Percentiles rank a stretch among this genome's conserved stretches.
These are phyloP conservation scores for Drosophila burlai DNA, from an alignment of 1,140 invertebrate species.

Conservation along the genomic window DNA sequence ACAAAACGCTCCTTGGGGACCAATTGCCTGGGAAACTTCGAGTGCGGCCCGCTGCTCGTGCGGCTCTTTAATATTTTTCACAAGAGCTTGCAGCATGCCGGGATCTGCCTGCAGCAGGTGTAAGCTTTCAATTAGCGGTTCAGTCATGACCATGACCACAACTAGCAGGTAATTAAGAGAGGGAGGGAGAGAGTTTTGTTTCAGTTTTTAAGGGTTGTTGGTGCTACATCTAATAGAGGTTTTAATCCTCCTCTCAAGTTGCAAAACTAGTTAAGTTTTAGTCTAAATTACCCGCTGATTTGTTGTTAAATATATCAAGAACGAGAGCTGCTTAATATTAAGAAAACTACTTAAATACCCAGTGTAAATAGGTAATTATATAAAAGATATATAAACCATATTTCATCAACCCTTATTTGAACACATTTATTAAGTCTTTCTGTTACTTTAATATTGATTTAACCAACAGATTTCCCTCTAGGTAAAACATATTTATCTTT, in stretches of 20 bases:
- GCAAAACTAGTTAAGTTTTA: too few species aligned
- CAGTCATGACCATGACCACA: slow-evolving; percentile 28
- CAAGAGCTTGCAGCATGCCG: slow-evolving; percentile 11
- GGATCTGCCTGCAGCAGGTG: slow-evolving; percentile 41
- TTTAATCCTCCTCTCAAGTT: background rate
- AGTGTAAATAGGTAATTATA: too few species aligned
- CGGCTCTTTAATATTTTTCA: slow-evolving; percentile 39
- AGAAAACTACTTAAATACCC: too few species aligned
- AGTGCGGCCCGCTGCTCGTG: slow-evolving; percentile 28
- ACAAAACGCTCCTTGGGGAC: slow-evolving; percentile 69
- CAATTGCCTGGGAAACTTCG: slow-evolving; percentile 61
- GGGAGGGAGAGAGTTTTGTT: slow-evolving; percentile 1
- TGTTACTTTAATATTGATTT: background rate
- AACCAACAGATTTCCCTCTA: background rate
- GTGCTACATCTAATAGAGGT: background rate
- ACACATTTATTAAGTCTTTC: background rate
- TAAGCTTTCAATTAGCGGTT: slow-evolving; percentile 64
- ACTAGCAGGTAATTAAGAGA: slow-evolving; percentile 51
- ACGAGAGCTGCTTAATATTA: background rate
- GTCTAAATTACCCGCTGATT: background rate
- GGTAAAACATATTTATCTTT: background rate
- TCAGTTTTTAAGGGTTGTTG: background rate
- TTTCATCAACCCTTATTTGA: background rate
- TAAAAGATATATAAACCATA: background rate
- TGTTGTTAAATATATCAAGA: background rate